Percentiles rank a stretch among this genome's conserved stretches.
Conservation (phyloP, 2,797 vertebrate genomes). For the Anguilla pacifica region DNA sequence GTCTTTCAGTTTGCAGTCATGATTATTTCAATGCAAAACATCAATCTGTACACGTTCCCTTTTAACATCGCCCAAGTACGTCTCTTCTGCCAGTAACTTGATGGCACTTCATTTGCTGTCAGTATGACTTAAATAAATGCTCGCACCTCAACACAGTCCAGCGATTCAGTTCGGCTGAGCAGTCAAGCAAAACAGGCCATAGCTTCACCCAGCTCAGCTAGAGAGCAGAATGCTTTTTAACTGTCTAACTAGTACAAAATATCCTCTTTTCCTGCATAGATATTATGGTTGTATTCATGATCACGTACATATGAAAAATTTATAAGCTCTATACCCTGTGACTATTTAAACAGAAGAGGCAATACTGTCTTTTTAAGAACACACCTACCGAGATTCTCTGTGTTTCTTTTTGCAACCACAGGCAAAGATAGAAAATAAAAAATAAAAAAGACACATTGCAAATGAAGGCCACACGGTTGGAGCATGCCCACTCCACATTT, state of each 20-base stretch:
- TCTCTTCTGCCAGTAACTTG: too few relatives aligned
- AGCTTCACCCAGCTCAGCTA: background rate
- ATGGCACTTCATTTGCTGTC: too few relatives aligned
- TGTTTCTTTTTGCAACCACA: background rate
- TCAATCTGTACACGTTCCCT: background rate
- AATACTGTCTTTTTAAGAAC: background rate
- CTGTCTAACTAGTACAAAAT: background rate
- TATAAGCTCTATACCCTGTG: background rate
- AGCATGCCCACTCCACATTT: background rate
- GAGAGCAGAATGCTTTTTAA: background rate
- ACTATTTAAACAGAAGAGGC: background rate
- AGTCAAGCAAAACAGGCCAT: too few relatives aligned
- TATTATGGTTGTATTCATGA: background rate
- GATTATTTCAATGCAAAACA: background rate
- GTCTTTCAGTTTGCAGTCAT: background rate
- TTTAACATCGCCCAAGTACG: background rate
- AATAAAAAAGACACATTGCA: background rate
- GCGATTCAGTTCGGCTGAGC: too few relatives aligned
- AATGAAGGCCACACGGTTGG: background rate
- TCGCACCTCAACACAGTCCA: too few relatives aligned
- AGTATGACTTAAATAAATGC: too few relatives aligned
- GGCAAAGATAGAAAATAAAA: background rate
- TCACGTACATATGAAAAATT: background rate
- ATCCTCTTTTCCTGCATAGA: background rate
- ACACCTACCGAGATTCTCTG: background rate